Base-by-base conservation (phyloP, 2,888 invertebrate genomes). In the Siphonodentalium dalli region DNA sequence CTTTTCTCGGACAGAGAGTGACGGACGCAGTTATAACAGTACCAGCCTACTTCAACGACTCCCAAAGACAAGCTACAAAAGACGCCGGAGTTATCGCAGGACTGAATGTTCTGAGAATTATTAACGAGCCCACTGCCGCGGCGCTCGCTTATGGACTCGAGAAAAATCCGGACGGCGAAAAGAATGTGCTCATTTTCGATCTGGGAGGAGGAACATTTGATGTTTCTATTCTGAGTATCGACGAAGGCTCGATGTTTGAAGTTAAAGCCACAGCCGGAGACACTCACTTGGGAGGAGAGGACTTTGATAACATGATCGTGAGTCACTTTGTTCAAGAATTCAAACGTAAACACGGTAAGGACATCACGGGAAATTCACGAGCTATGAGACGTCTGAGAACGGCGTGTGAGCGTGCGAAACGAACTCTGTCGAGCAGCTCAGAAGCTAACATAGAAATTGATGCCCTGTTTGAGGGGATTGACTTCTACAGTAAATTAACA, bases 401-500 rank as follows among this genome's bases (percentile, higher is more conserved):
- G 0, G 92, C 94, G 28, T 94, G 94, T 56, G 87, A 87, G 73
- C 77, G 86, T 55, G 86, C 86, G 43, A 86, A 87, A 78, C 72
- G 86, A 45, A 85, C 85, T 8, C 75, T 87, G 51, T 86, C 87
- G 1, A 77, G 73, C 37, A 77, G 81, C 37, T 69, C 82, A 6
- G 80, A 82, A 51, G 78, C 83, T 60, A 75, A 69, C 51, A 90
- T 96, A 71, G 95, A 96, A 85, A 93, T 96, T 63, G 94, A 95
- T 79, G 92, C 93, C 1, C 86, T 95, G 48, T 92, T 88, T 71
- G 94, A 96, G 82, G 95, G 95, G 63, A 89, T 92, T 66, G 96
- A 97, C 81, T 96, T 93, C 85, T 93, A 93, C 84, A 92, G 93
- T 0, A 91, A 90, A 41, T 90, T 96, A 77, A 93, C 93, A 13